Base-by-base conservation (phyloP, 2,797 vertebrate genomes). In the Orestias chungarensis region DNA sequence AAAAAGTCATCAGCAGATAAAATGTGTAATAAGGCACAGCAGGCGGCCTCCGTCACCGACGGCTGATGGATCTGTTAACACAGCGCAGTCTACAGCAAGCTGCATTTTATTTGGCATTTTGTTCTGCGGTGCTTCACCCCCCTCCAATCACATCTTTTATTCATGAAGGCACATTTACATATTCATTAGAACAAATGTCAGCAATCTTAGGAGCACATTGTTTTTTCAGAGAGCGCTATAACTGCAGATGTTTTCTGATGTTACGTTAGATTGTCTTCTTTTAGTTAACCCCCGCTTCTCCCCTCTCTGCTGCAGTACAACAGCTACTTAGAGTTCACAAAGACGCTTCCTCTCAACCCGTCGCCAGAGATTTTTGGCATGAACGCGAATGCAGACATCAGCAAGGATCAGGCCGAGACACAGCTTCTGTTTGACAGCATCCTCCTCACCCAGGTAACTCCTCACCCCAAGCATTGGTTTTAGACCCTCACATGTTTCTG, bases 311-410 rank as follows among this genome's bases (percentile, higher is more conserved):
- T 84, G 43, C 92, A 97, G 95, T 87, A 95, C 81, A 89, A 93
- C 78, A 95, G 94, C 86, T 96, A 96, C 84, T 94, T 95, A 0
- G 94, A 96, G 9, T 96, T 96, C 77, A 96, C 95, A 61, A 96
- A 95, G 90, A 85, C 86, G 0, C 91, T 96, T 85, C 96, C 96
- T 1, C 90, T 96, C 86, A 97, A 94, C 82, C 94, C 96, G 0
- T 94, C 94, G 0, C 95, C 96, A 0, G 96, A 97, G 84, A 89
- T 96, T 70, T 97, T 95, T 76, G 96, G 95, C 68, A 96, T 96
- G 96, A 96, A 97, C 0, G 82, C 95, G 86, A 97, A 97, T 31
- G 95, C 96, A 1, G 96, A 94, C 79, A 95, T 97, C 91, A 94
- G 95, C 61, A 96, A 97, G 82, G 96, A 95, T 88, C 95, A 97